Conservation (phyloP, 2,797 vertebrate genomes). For the Cephalopachus bancanus region DNA sequence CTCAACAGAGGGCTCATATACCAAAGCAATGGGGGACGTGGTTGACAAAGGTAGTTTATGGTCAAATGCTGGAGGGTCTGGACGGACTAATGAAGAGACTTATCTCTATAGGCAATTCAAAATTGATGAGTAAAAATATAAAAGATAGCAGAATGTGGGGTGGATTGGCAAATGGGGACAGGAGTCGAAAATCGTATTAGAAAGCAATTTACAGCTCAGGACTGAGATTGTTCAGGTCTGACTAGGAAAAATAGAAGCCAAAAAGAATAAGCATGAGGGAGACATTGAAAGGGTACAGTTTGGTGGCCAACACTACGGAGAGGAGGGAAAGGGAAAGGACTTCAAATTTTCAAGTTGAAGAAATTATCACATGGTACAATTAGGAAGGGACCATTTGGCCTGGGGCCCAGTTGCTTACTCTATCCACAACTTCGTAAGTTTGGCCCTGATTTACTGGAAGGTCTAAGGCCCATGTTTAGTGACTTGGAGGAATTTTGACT, state of each 20-base stretch:
- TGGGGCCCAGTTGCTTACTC: not conserved
- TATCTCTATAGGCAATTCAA: slow-evolving; percentile 27
- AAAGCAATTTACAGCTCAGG: slow-evolving; percentile 51
- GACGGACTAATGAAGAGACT: not conserved
- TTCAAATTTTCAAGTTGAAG: slow-evolving; percentile 25
- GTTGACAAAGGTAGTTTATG: not conserved
- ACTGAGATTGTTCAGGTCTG: slow-evolving; percentile 40
- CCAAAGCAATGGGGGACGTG: not conserved
- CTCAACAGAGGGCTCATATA: not conserved
- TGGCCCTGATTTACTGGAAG: not conserved
- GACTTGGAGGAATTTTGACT: not conserved
- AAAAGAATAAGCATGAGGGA: slow-evolving; percentile 4
- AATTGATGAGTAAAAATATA: slow-evolving; percentile 35
- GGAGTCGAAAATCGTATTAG: slow-evolving; percentile 51
- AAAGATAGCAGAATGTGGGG: not conserved
- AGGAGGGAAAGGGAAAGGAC: slow-evolving; percentile 16
- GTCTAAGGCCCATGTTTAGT: slow-evolving; percentile 38
- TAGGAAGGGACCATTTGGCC: slow-evolving; percentile 8
- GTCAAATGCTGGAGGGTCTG: not conserved
- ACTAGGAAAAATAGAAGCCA: slow-evolving; percentile 7
- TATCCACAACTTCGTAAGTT: not conserved
- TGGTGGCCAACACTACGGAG: not conserved
- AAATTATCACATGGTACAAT: not conserved
- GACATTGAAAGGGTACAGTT: slow-evolving; percentile 24
- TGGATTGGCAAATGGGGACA: slow-evolving; percentile 31